Conservation (phyloP, 2,888 invertebrate genomes). For the Ichneumon xanthorius region DNA sequence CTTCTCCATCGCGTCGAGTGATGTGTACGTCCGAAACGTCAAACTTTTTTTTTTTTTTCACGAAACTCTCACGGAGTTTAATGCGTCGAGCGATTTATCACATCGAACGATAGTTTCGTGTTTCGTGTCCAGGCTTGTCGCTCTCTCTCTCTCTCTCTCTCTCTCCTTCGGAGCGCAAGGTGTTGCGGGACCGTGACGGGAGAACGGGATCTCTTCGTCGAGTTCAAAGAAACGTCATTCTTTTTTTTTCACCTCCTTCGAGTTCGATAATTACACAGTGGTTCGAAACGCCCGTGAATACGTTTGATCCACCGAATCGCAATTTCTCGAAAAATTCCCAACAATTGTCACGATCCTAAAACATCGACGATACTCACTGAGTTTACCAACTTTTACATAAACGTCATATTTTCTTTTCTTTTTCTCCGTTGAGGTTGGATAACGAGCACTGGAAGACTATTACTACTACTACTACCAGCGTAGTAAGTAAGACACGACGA, state of each 20-base stretch:
- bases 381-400: slow-evolving; percentile 2
- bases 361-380: background rate
- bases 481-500: slow-evolving; percentile 30
- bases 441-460: slow-evolving; percentile 37
- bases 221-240: slow-evolving; percentile 45
- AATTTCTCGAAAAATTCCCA: background rate
- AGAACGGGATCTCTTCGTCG: background rate
- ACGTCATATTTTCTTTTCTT: slow-evolving; percentile 43
- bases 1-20: slow-evolving; percentile 85
- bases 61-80: background rate
- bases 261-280: background rate
- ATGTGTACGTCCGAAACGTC: background rate
- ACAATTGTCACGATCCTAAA: background rate
- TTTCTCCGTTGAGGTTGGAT: slow-evolving; percentile 41
- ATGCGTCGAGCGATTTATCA: background rate
- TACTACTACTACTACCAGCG: slow-evolving; percentile 32
- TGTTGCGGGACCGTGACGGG: background rate
- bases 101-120: background rate
- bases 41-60: slow-evolving; percentile 1
- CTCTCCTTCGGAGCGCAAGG: background rate
- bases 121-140: background rate
- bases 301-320: background rate
- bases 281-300: background rate
- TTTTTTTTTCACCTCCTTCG: background rate
- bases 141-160: no score